Base-by-base conservation (phyloP, 2,888 invertebrate species). In the Pseudoips prasinana region DNA sequence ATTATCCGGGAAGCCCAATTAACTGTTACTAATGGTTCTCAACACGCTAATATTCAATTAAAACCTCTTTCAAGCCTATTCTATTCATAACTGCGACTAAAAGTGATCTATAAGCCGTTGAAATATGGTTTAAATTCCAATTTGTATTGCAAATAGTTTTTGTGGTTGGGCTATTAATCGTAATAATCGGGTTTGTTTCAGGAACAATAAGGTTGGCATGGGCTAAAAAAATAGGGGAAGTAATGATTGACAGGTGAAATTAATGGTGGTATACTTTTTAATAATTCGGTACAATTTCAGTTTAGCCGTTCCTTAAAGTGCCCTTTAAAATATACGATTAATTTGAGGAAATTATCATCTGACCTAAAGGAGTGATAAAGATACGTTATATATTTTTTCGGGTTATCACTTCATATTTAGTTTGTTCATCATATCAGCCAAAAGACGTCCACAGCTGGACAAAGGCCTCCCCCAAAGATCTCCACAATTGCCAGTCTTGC, bases 11-110 rank as follows among this genome's bases (percentile, higher is more conserved):
- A 35, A 22, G 32, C 23, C 43, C 58, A 58, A 58, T 57, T 55
- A 58, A 55, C 51, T 58, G 57, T 58, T 53, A 58, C 59, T 65
- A 73, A 73, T 71, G 72, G 64, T 61, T 48, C 56, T 38, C 37
- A 54, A 61, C 74, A 74, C 72, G 74, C 70, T 43, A 73, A 64
- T 54, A 64, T 69, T 69, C 73, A 73, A 74, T 73, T 73, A 66
- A 57, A 68, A 51, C 35, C 39, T 43, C 29, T 51, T 50, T 56
- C 40, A 39, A 39, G 36, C 44, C 33, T 29, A 32, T 33, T 45
- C 34, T 32, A 32, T 33, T 33, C 31, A 10, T 33, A 29, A 6
- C 27, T 29, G 29, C 26, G 26, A 45, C 25, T 22, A 24, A 32
- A 56, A 49, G 40, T 28, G 25, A 37, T 17, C 58, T 25, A 32